These are phyloP conservation scores for Ectropis grisescens DNA, from an alignment of 1,140 invertebrate species.

Conservation along the genomic window DNA sequence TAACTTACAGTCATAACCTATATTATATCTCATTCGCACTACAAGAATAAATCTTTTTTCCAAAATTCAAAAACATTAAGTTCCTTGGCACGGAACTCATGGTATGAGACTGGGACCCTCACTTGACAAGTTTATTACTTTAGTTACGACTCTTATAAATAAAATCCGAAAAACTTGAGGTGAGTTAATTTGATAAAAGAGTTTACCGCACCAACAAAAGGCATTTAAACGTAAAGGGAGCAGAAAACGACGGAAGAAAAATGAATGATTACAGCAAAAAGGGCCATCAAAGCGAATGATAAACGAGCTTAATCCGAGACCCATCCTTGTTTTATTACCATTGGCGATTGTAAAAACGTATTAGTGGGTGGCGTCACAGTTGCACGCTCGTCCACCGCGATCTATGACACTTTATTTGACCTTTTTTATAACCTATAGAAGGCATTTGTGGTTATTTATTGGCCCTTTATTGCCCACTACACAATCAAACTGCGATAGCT, in stretches of 20 bases:
- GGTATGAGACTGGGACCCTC: background rate
- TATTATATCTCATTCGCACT: too few species aligned
- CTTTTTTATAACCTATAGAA: conserved; percentile 38
- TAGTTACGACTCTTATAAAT: conserved; percentile 7
- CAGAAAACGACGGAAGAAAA: conserved; percentile 63
- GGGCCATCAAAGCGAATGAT: conserved; percentile 67
- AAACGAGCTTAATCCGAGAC: conserved; percentile 62
- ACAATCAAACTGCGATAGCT: conserved; percentile 15
- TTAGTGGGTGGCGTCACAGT: conserved; percentile 35
- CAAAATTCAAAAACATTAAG: too few species aligned
- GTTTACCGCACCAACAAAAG: conserved; percentile 37
- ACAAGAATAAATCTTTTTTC: too few species aligned
- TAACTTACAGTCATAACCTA: too few species aligned
- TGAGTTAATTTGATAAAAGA: conserved; percentile 48
- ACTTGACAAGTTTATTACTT: background rate
- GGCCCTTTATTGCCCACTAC: conserved; percentile 27
- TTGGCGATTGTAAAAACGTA: conserved; percentile 66
- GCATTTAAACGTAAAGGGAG: conserved; percentile 58
- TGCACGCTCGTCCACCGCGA: conserved; percentile 13
- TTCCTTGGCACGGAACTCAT: background rate
- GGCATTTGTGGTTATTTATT: conserved; percentile 37
- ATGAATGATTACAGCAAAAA: conserved; percentile 69
- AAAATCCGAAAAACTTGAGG: conserved; percentile 10
- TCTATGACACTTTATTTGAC: conserved; percentile 44
- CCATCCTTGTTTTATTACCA: conserved; percentile 65